phyloP scores from a whole-genome alignment of 1,140 invertebrate species.

The Oscheius sp. region DNA sequence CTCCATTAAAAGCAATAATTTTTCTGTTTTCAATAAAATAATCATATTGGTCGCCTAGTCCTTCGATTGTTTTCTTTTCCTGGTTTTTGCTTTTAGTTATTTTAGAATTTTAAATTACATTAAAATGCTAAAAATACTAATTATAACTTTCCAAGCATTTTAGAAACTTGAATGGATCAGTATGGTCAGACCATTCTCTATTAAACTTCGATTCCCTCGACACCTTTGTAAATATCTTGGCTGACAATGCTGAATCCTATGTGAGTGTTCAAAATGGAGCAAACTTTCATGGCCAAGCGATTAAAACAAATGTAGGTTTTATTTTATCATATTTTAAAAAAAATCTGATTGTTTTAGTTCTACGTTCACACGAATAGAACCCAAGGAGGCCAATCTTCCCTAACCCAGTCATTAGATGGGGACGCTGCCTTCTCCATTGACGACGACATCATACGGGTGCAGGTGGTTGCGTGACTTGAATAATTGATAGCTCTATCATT shows the following conservation, averaged over 20 bases:
- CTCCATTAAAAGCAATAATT: no score
- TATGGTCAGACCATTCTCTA: background rate
- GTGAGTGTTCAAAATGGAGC: background rate
- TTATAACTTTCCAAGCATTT: background rate
- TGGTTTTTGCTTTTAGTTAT: no score
- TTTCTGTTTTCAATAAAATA: no score
- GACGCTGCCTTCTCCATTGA: background rate
- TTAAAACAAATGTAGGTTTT: background rate
- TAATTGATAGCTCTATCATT: background rate
- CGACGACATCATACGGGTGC: background rate
- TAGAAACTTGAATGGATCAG: background rate
- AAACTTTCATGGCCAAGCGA: background rate
- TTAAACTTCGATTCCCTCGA: slow-evolving; percentile 3
- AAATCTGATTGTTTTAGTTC: background rate
- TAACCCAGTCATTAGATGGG: background rate
- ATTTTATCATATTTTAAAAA: background rate
- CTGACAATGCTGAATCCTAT: slow-evolving; percentile 6
- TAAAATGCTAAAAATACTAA: no score
- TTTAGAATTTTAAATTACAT: background rate
- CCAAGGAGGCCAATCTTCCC: background rate
- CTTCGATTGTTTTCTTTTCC: no score
- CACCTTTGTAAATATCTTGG: slow-evolving; percentile 1
- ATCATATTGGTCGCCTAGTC: no score
- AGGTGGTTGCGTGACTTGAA: slow-evolving; percentile 8
- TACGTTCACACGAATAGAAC: background rate